phyloP scores from a whole-genome alignment of 1,140 invertebrate genomes.

The Sesamia nonagrioides region DNA sequence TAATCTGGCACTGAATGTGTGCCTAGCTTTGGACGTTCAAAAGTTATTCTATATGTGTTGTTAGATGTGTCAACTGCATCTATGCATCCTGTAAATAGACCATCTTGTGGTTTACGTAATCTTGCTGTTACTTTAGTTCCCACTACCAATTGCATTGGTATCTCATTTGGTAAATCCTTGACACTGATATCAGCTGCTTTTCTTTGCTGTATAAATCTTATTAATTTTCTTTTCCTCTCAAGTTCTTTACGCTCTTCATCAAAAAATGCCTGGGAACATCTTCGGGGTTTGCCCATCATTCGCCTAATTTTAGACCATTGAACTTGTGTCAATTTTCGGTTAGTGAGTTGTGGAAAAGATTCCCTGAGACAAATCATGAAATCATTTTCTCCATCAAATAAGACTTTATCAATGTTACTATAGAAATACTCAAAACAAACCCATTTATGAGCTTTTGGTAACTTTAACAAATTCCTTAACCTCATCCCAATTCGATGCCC shows the following conservation, averaged over 20 bases:
- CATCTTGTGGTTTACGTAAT: slow-evolving; percentile 97
- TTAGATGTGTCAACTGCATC: slow-evolving; percentile 99
- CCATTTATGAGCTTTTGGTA: slow-evolving; percentile 99
- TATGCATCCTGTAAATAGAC: slow-evolving; percentile 98
- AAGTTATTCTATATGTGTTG: slow-evolving; percentile 99
- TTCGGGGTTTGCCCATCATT: slow-evolving; percentile 98
- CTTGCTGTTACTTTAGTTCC: slow-evolving; percentile 98
- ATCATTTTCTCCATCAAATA: slow-evolving; percentile 99
- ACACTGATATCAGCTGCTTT: slow-evolving; percentile 94
- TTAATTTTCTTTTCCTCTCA: slow-evolving; percentile 96
- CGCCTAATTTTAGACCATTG: slow-evolving; percentile 98
- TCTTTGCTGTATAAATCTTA: slow-evolving; percentile 97
- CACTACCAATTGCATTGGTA: slow-evolving; percentile 98
- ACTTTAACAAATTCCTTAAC: slow-evolving; percentile 97
- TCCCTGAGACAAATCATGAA: slow-evolving; percentile 98
- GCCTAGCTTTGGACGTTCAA: slow-evolving; percentile 97
- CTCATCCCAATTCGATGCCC: slow-evolving; percentile 96
- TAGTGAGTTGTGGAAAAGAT: slow-evolving; percentile 97
- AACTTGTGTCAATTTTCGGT: slow-evolving; percentile 94
- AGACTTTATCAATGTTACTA: slow-evolving; percentile 97
- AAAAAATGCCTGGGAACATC: slow-evolving; percentile 98
- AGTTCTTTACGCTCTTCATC: slow-evolving; percentile 97
- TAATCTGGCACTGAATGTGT: slow-evolving; percentile 99
- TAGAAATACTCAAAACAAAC: slow-evolving; percentile 99
- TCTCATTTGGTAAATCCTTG: slow-evolving; percentile 98